Conservation (phyloP, 2,888 invertebrate species). For the Mystacides longicornis region DNA sequence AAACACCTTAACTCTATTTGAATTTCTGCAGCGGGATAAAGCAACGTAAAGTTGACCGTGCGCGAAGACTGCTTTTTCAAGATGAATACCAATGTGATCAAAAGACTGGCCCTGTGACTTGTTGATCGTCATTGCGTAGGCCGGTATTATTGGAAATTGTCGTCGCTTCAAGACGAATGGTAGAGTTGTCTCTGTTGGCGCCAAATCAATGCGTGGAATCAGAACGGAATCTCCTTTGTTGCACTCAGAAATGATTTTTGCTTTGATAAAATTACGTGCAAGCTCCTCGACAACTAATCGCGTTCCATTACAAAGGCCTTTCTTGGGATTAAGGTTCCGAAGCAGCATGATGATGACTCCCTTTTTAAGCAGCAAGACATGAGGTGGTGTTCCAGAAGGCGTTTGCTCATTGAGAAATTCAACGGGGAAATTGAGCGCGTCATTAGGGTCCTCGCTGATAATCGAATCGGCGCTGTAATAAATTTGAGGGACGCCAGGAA, state of each 20-base stretch:
- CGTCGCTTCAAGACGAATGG: neutral
- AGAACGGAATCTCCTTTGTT: neutral
- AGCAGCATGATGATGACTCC: neutral
- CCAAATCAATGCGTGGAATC: neutral
- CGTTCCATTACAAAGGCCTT: neutral
- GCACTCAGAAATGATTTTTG: neutral
- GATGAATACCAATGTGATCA: neutral
- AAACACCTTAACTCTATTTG: neutral
- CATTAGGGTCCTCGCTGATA: neutral
- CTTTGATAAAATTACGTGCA: neutral
- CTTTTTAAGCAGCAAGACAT: neutral
- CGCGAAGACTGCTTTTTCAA: neutral
- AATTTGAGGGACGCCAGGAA: neutral
- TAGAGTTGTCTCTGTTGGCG: neutral
- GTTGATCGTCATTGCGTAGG: neutral
- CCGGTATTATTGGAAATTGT: neutral
- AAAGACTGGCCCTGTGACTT: neutral
- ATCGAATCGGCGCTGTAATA: neutral
- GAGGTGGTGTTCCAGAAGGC: neutral
- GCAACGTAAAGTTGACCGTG: neutral
- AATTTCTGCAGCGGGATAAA: neutral
- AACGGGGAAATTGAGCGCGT: neutral
- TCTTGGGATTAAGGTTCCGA: neutral
- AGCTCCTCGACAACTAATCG: neutral
- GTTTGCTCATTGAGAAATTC: neutral